Evolutionary conservation across 2,888 invertebrate genomes (phyloP), one percentile per base, ranked within the genome.

Genomic region (Scrobipalpa costella): DNA sequence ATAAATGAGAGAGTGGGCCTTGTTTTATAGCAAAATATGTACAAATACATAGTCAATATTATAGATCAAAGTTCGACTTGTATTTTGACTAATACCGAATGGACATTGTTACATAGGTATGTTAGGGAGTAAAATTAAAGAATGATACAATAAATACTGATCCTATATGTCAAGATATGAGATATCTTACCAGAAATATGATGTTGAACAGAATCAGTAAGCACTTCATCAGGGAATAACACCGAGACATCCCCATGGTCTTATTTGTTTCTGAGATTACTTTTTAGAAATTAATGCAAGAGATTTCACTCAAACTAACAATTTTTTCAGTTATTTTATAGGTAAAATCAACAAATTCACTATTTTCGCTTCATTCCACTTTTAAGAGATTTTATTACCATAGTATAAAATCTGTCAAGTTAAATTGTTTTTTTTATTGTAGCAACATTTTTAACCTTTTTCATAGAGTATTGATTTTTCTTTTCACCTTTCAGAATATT

Each of bases 141-240:
- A 34, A 55, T 33, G 33, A 27, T n/a, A 33, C 33, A n/a, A 27
- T n/a, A 33, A 55, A 33, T 27, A 33, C 13, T 27, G 33, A 2
- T 27, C n/a, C n/a, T 55, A 27, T 55, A 55, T 33, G 55, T 55
- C 55, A 55, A 55, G 33, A 55, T 55, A 55, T 9, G 0, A 52
- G 27, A 11, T 13, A 33, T 55, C 94, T 94, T 90, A 95, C 96
- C 94, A 94, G 93, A 88, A 95, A 95, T 79, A 95, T 89, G 64
- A 95, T 90, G 82, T 95, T 95, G 75, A 95, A 92, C 68, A 95
- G 84, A 69, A 95, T 93, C 75, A 96, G 93, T 73, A 95, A 88
- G 83, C 94, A 95, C 84, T 95, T 95, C 86, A 95, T 93, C 74
- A 94, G 83, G 63, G 93, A 93, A 83, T 94, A 95, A 86, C 95